These are phyloP conservation scores for Spodoptera littoralis DNA, from an alignment of 2,888 invertebrate species.

Conservation along the genomic window DNA sequence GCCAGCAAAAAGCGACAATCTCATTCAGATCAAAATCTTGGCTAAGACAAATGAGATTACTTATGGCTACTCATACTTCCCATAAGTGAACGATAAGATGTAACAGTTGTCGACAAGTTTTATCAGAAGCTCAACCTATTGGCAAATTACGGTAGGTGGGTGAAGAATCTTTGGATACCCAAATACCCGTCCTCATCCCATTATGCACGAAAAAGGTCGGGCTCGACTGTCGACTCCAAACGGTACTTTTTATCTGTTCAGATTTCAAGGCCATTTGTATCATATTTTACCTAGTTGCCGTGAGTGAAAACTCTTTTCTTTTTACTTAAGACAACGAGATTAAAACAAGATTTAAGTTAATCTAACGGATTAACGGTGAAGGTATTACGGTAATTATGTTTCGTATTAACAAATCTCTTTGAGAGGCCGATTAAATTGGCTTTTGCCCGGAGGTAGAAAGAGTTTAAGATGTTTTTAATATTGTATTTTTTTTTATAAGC, in stretches of 20 bases:
- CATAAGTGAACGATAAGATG: conserved; percentile 13
- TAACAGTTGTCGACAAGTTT: conserved; percentile 37
- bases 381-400: conserved; percentile 13
- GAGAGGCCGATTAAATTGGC: too few relatives aligned
- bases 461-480: too few relatives aligned
- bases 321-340: conserved; percentile 41
- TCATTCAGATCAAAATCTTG: not conserved
- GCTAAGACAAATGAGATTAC: conserved; percentile 2
- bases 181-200: conserved; percentile 57
- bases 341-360: conserved; percentile 28
- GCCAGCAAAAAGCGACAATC: too few relatives aligned
- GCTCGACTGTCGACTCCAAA: conserved; percentile 53
- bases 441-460: too few relatives aligned
- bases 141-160: conserved; percentile 51
- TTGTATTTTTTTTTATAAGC: too few relatives aligned
- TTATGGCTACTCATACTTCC: conserved; percentile 6
- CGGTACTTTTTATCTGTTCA: conserved; percentile 59
- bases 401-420: not conserved
- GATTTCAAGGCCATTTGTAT: conserved; percentile 61
- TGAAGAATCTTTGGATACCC: conserved; percentile 51
- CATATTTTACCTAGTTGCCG: conserved; percentile 52
- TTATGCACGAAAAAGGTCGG: conserved; percentile 62
- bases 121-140: conserved; percentile 45
- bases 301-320: conserved; percentile 34
- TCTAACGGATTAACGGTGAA: not conserved